These are phyloP conservation scores for Xestia c-nigrum DNA, from an alignment of 2,888 invertebrate genomes.

Conservation along the genomic window DNA sequence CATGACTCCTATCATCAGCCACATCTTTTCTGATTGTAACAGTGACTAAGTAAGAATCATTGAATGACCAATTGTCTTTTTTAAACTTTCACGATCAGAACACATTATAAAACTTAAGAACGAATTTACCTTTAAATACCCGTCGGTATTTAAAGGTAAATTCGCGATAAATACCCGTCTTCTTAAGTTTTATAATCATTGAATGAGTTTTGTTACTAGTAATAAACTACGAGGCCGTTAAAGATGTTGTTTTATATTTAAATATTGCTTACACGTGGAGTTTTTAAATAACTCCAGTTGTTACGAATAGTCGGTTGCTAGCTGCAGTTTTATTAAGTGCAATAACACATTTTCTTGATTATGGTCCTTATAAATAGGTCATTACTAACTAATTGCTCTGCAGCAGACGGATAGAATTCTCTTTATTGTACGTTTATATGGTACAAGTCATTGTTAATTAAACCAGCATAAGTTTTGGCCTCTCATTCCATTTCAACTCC, in stretches of 20 bases:
- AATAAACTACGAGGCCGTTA: constrained; percentile 25
- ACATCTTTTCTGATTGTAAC: constrained; percentile 24
- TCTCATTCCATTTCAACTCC: neutral
- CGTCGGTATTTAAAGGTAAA: too few relatives aligned
- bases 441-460: neutral
- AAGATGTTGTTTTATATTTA: constrained; percentile 32
- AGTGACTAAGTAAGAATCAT: constrained; percentile 30
- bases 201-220: constrained; percentile 24
- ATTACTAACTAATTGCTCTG: too few relatives aligned
- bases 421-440: neutral
- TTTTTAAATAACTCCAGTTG: constrained; percentile 35
- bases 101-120: too few relatives aligned
- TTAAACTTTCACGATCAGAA: too few relatives aligned
- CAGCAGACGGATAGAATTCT: neutral
- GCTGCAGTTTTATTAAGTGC: constrained; percentile 6
- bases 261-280: constrained; percentile 54
- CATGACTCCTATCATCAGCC: constrained; percentile 15
- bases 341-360: constrained; percentile 13
- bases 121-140: too few relatives aligned
- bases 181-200: too few relatives aligned
- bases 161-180: too few relatives aligned
- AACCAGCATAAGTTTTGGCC: neutral
- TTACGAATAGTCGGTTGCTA: constrained; percentile 39
- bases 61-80: too few relatives aligned
- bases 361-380: neutral